Evolutionary conservation across 2,797 vertebrate genomes (phyloP).

Genomic region (Peromyscus attwateri): DNA sequence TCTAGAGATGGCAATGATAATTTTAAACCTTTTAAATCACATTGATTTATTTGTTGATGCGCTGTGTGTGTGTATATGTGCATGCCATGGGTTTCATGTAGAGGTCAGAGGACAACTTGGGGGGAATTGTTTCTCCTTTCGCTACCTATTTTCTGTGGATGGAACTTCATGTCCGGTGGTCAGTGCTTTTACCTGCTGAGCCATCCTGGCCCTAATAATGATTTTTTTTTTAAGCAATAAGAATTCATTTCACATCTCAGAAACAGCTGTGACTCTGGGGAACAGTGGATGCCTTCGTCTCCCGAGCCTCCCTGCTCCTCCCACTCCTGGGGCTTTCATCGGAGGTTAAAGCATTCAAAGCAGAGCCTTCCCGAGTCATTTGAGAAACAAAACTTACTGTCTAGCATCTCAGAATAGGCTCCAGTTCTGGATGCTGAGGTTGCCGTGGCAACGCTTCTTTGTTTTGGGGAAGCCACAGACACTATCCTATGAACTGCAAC

Average conservation of each 20-base stretch:
- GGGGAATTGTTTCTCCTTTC: neutral
- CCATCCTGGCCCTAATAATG: neutral
- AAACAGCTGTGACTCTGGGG: fast-evolving
- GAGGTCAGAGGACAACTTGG: neutral
- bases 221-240: neutral
- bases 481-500: neutral
- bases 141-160: neutral
- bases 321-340: neutral
- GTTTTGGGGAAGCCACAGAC: neutral
- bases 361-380: neutral
- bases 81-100: neutral
- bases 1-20: neutral
- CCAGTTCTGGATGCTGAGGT: constrained; percentile 30
- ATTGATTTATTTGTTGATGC: neutral
- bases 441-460: neutral
- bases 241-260: neutral
- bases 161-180: neutral
- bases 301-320: neutral
- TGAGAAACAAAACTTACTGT: constrained; percentile 29
- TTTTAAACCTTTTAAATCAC: neutral
- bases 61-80: neutral
- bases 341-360: neutral
- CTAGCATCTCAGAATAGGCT: constrained; percentile 22
- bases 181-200: neutral
- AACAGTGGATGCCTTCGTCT: neutral